A percentile compares a stretch with the other conserved stretches of the same genome.
phyloP scores from a whole-genome alignment of 2,888 invertebrate genomes.

The Epirrhoe tristata region DNA sequence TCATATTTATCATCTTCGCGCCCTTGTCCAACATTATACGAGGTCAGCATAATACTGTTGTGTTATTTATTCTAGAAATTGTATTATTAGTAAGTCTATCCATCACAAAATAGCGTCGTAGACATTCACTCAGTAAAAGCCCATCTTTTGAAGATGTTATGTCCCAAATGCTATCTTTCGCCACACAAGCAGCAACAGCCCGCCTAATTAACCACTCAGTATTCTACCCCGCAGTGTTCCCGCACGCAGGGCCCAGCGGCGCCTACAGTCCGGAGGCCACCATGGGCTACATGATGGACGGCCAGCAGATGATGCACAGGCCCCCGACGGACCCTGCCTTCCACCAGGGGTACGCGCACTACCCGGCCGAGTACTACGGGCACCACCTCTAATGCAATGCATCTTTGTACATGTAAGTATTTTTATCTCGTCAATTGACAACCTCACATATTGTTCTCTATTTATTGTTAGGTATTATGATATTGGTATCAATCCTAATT shows the following conservation, averaged over 20 bases:
- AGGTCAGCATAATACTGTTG: too few relatives aligned
- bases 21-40: too few relatives aligned
- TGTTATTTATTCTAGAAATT: too few relatives aligned
- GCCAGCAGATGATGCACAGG: conserved; percentile 98
- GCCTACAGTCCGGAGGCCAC: conserved; percentile 98
- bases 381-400: conserved; percentile 93
- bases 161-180: conserved; percentile 15
- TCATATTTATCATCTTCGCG: too few relatives aligned
- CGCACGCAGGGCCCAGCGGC: conserved; percentile 97
- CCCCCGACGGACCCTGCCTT: conserved; percentile 96
- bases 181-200: conserved; percentile 52
- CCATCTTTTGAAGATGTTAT: not conserved
- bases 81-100: too few relatives aligned
- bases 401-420: conserved; percentile 80
- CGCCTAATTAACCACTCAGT: conserved; percentile 80
- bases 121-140: too few relatives aligned
- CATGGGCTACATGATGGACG: conserved; percentile 99
- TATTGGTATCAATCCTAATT: not conserved
- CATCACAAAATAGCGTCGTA: too few relatives aligned
- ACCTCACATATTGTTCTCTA: not conserved
- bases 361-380: conserved; percentile 97
- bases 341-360: conserved; percentile 96
- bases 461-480: not conserved
- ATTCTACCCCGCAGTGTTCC: conserved; percentile 91
- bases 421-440: not conserved